Conservation (phyloP, 2,888 invertebrate species). For the Eristalinus aeneus region DNA sequence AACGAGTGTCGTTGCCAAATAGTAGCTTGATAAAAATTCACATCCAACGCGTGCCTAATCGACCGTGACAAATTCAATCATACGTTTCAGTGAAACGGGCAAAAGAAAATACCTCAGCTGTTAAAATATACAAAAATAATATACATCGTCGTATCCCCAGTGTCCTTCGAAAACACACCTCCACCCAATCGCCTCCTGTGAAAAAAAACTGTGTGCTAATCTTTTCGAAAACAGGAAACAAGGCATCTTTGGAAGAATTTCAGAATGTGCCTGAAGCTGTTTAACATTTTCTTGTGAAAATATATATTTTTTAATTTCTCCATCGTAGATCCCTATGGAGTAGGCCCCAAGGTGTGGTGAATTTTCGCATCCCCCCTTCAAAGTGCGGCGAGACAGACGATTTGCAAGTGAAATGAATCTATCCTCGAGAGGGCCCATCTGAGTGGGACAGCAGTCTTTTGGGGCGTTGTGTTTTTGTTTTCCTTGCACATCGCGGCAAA, state of each 20-base stretch:
- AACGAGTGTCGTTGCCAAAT: background rate
- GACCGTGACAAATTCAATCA: slow-evolving; percentile 12
- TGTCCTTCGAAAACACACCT: background rate
- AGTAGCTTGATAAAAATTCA: slow-evolving; percentile 5
- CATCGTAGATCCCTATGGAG: slow-evolving; percentile 14
- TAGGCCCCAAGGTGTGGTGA: slow-evolving; percentile 29
- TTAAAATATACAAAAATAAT: slow-evolving; percentile 1
- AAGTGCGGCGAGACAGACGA: background rate
- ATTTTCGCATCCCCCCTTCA: slow-evolving; percentile 14
- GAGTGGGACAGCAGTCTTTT: slow-evolving; percentile 30
- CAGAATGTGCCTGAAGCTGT: slow-evolving; percentile 15
- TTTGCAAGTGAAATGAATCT: slow-evolving; percentile 22
- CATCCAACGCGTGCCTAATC: slow-evolving; percentile 37
- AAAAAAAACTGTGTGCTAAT: background rate
- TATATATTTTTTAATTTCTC: background rate
- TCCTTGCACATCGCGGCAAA: background rate
- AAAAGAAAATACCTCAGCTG: slow-evolving; percentile 42
- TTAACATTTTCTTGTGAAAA: background rate
- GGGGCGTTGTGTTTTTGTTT: slow-evolving; percentile 29
- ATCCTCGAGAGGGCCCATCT: background rate
- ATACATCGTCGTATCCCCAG: background rate
- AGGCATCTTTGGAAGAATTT: slow-evolving; percentile 21
- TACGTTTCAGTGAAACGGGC: slow-evolving; percentile 36
- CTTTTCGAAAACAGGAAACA: slow-evolving; percentile 32
- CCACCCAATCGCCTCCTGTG: background rate